Conservation (phyloP, 2,888 invertebrate species). For the Pimpla rufipes region DNA sequence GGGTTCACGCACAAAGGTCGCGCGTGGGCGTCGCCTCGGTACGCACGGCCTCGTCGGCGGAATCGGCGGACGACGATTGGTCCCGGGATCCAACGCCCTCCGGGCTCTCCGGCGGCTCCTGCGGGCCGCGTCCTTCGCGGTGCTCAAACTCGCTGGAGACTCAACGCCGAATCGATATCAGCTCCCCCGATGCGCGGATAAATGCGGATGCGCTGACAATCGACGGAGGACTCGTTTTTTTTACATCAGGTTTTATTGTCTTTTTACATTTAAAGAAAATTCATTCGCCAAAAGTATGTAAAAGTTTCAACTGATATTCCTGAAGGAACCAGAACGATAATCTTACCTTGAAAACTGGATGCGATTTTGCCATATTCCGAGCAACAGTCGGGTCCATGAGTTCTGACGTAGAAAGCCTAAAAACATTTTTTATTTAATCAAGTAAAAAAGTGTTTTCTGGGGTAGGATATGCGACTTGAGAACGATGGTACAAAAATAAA, state of each 20-base stretch:
- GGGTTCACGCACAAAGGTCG: conserved; percentile 48
- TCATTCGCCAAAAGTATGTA: too few species aligned
- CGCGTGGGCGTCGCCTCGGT: conserved; percentile 62
- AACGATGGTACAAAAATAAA: too few species aligned
- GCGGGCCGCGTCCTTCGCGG: conserved; percentile 35
- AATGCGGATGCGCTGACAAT: not conserved
- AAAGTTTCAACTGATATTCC: too few species aligned
- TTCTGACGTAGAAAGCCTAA: too few species aligned
- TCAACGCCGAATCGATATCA: conserved; percentile 56
- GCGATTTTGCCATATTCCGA: too few species aligned
- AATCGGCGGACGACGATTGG: conserved; percentile 36
- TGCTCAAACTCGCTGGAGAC: conserved; percentile 27
- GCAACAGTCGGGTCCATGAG: too few species aligned
- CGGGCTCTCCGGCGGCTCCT: conserved; percentile 25
- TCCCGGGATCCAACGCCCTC: conserved; percentile 42
- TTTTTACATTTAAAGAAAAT: not conserved
- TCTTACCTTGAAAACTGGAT: too few species aligned
- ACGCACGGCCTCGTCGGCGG: conserved; percentile 29
- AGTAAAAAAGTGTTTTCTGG: too few species aligned
- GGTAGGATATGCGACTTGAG: too few species aligned
- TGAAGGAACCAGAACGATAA: too few species aligned
- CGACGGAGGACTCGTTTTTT: not conserved
- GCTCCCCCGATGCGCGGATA: too few species aligned
- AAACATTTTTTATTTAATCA: too few species aligned
- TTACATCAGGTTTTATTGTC: not conserved